Evolutionary conservation across 1,140 invertebrate genomes (phyloP).

Genomic region (Ditylenchus dipsaci): DNA sequence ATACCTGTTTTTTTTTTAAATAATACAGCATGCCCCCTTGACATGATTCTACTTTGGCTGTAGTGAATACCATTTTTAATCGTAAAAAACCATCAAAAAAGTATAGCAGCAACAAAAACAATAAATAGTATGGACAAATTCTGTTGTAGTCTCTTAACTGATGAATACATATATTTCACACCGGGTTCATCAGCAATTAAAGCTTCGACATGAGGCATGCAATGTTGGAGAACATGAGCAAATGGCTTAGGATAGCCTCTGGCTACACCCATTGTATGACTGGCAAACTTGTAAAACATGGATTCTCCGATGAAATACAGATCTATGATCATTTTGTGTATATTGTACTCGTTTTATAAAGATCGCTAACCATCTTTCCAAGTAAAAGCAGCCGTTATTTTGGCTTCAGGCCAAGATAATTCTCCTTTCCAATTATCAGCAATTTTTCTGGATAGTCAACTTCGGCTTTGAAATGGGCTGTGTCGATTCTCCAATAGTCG

Average conservation of each 20-base stretch:
- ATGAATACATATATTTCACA: too few species aligned
- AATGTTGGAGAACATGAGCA: neutral
- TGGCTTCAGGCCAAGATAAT: neutral
- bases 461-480: neutral
- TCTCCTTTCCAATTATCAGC: slow-evolving; percentile 1
- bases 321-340: neutral
- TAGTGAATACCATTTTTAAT: too few species aligned
- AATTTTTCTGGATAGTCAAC: slow-evolving; percentile 6
- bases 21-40: too few species aligned
- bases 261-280: slow-evolving; percentile 1
- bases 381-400: slow-evolving; percentile 5
- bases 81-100: too few species aligned
- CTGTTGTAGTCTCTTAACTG: too few species aligned
- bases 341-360: too few species aligned
- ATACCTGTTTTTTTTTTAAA: too few species aligned
- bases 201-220: slow-evolving; percentile 1
- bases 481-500: slow-evolving; percentile 11
- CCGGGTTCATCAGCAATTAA: too few species aligned
- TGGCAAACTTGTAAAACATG: slow-evolving; percentile 9
- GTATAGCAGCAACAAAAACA: too few species aligned
- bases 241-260: slow-evolving; percentile 9
- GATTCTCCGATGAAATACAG: neutral
- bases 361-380: neutral
- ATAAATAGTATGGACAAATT: too few species aligned
- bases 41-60: too few species aligned